A percentile compares a stretch with the other conserved stretches of the same genome.
Conservation (phyloP, 2,113 vertebrate genomes). For the Neolamprologus toae region DNA sequence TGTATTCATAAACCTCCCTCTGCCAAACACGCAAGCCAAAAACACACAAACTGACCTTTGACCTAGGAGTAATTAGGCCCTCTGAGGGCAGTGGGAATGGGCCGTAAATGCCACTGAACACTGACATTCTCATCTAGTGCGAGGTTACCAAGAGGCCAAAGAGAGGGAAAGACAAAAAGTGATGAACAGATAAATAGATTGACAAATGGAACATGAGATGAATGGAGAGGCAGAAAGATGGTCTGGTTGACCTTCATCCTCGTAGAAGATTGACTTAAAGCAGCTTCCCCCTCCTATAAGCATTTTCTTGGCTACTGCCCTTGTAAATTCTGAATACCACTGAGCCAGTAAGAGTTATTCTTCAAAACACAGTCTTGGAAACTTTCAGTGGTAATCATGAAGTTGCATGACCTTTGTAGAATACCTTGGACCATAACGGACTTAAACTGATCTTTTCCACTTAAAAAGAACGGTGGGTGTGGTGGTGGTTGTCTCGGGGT, state of each 20-base stretch:
- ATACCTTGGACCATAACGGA: background rate
- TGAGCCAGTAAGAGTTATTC: constrained; percentile 1
- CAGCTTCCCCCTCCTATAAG: background rate
- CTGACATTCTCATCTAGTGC: constrained; percentile 40
- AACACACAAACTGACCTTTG: constrained; percentile 20
- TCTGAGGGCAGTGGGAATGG: constrained; percentile 29
- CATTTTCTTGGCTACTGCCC: background rate
- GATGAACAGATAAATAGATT: constrained; percentile 9
- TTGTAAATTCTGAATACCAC: constrained; percentile 9
- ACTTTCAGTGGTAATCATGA: background rate
- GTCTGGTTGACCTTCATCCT: constrained; percentile 46
- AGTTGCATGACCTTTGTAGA: background rate
- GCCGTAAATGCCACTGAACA: constrained; percentile 52
- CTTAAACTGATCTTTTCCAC: background rate
- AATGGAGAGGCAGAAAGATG: background rate
- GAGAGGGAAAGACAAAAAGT: constrained; percentile 4
- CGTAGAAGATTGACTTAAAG: constrained; percentile 25
- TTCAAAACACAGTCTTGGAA: background rate
- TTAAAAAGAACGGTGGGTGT: background rate
- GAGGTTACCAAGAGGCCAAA: constrained; percentile 42
- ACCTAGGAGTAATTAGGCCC: constrained; percentile 46
- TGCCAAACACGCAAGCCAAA: background rate
- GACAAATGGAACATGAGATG: background rate
- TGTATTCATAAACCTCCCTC: background rate
- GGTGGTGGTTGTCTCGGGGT: background rate